Base-by-base conservation (phyloP, 1,140 invertebrate species). In the Drosophila lini region DNA sequence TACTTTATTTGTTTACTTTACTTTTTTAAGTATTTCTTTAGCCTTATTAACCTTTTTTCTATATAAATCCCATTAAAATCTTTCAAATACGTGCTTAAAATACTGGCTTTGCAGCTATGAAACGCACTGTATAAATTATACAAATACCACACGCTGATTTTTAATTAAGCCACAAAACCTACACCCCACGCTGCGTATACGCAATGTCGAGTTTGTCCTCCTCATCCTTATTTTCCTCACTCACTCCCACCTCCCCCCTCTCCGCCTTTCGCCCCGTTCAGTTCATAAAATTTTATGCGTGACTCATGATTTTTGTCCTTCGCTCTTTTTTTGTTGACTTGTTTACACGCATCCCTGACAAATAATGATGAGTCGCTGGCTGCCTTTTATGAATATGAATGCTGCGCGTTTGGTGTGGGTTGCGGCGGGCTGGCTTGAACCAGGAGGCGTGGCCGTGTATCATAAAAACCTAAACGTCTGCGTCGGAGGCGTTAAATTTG, bases 351-450 rank as follows among this genome's bases (percentile, higher is more conserved):
- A 60, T 62, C 56, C 45, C 57, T 77, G 63, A 73, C 79, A 81
- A 78, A 88, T 83, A 82, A 80, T 83, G 83, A 88, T 88, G 77
- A 69, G 76, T 71, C 69, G 69, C 69, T 70, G 64, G 69, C 69
- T 70, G 64, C 47, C 80, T 88, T 83, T 88, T 88, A 88, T 88
- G 79, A 86, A 86, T 86, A 83, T 83, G 80, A 79, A 83, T 79
- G 78, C 70, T 73, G 47, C 22, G 47, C 73, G 59, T 36, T 34
- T 8, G 40, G 25, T 16, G 38, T 36, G 32, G 9, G 16, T 0
- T 4, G 45, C 32, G 13, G 25, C 1, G 28, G 40, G 5, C n/a
- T 7, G 31, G 47, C 8, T 22, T 22, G 13, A 32, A 19, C 36
- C 47, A n/a, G 52, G 31, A 3, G 31, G 59, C 15, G 47, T 45